Percentiles rank a stretch among this genome's conserved stretches.
Conservation (phyloP, 1,140 invertebrate genomes). For the Pissodes strobi region DNA sequence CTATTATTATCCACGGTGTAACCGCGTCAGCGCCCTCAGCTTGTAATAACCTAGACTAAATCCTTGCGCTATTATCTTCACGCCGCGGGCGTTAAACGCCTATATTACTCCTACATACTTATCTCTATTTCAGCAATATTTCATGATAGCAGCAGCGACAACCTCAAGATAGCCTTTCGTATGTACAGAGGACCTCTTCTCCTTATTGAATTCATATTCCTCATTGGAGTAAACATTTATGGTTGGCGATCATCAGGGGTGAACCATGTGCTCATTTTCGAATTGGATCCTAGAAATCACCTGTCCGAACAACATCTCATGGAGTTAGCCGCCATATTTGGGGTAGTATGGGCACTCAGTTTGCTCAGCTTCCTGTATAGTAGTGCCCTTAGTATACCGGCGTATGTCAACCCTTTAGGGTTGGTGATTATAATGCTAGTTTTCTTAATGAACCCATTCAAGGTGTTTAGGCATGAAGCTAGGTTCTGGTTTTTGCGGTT, state of each 20-base stretch:
- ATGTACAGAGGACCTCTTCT: constrained; percentile 84
- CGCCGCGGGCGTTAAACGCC: too few species aligned
- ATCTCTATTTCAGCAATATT: constrained; percentile 55
- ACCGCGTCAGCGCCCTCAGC: too few species aligned
- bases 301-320: constrained; percentile 84
- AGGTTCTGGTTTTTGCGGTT: constrained; percentile 65
- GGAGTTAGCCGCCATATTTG: constrained; percentile 84
- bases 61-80: too few species aligned
- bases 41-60: too few species aligned
- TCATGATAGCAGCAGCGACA: constrained; percentile 54
- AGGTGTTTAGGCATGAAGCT: constrained; percentile 78
- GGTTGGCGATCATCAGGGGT: constrained; percentile 89
- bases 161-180: constrained; percentile 63
- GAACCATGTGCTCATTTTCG: constrained; percentile 93
- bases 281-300: constrained; percentile 89
- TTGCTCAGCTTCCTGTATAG: constrained; percentile 71
- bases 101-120: too few species aligned
- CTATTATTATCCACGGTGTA: too few species aligned
- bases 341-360: constrained; percentile 81
- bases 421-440: constrained; percentile 71
- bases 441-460: constrained; percentile 81
- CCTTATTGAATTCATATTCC: constrained; percentile 81
- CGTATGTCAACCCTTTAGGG: constrained; percentile 76
- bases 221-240: constrained; percentile 88
- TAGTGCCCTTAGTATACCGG: constrained; percentile 72